These are phyloP conservation scores for Fundulus diaphanus DNA, from an alignment of 2,797 vertebrate genomes.

Conservation along the genomic window DNA sequence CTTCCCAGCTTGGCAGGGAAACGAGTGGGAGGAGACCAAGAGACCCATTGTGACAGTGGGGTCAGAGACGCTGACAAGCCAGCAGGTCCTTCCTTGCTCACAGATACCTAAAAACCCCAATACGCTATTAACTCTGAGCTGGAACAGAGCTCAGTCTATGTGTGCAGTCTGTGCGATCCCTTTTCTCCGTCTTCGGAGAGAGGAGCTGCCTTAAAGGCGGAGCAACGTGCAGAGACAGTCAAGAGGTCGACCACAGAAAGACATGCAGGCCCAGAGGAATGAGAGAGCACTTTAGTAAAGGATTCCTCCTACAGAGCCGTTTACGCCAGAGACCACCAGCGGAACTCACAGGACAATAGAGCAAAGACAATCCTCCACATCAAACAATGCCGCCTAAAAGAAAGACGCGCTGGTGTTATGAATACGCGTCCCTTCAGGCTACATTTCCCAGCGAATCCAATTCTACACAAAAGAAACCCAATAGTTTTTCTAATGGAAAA, in stretches of 20 bases:
- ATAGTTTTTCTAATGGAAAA: slow-evolving; percentile 29
- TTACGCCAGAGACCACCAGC: slow-evolving; percentile 69
- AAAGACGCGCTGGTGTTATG: slow-evolving; percentile 47
- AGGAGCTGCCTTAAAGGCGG: slow-evolving; percentile 3
- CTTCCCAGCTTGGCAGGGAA: slow-evolving; percentile 86
- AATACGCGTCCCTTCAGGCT: slow-evolving; percentile 56
- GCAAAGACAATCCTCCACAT: slow-evolving; percentile 58
- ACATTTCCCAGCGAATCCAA: slow-evolving; percentile 26
- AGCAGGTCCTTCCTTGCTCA: slow-evolving; percentile 66
- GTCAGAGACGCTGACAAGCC: slow-evolving; percentile 67
- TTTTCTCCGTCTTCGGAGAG: not conserved
- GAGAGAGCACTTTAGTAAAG: slow-evolving; percentile 39
- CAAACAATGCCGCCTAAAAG: slow-evolving; percentile 46
- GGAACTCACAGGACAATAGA: slow-evolving; percentile 62
- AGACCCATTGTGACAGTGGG: slow-evolving; percentile 65
- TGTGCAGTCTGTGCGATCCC: slow-evolving; percentile 23
- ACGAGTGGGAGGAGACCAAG: slow-evolving; percentile 64
- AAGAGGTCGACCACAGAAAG: slow-evolving; percentile 35
- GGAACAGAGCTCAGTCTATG: slow-evolving; percentile 22
- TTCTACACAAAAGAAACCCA: slow-evolving; percentile 44
- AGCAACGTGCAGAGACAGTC: slow-evolving; percentile 22
- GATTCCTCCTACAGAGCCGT: slow-evolving; percentile 53
- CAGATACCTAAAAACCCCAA: slow-evolving; percentile 60
- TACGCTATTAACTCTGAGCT: slow-evolving; percentile 39
- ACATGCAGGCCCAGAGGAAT: slow-evolving; percentile 3